Base-by-base conservation (phyloP, 2,113 vertebrate genomes). In the Chitala chitala region DNA sequence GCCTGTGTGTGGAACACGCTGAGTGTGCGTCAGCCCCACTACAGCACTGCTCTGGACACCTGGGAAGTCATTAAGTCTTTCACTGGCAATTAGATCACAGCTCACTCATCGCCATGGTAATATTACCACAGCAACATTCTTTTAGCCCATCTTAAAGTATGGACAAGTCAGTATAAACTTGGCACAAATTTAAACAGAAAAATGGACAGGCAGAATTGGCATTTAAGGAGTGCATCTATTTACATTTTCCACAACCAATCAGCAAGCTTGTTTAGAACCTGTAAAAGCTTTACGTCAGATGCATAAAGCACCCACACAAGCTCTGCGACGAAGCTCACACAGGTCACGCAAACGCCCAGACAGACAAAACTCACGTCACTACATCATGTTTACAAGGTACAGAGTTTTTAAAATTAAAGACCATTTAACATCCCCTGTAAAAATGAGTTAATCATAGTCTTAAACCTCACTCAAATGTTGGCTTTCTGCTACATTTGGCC, bases 41-140 rank as follows among this genome's bases (percentile, higher is more conserved):
- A 46, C 44, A 15, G 70, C 74, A 76, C n/a, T 56, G 50, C 44
- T 73, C 74, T 70, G 73, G 64, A 68, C 74, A 78, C 77, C 74
- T 76, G 78, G 58, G 53, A 17, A 56, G 59, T 40, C 54, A 61
- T 59, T 68, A 69, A 29, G 51, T 66, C 65, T 63, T 63, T 46
- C 64, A 4, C 9, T 61, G 17, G 74, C 50, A 79, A 76, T 73
- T 73, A 70, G 56, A 38, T 36, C 46, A 76, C 20, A 12, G 36
- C 44, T 76, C 64, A 76, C 55, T 78, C 42, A 55, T 58, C 70
- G 12, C 53, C 44, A 50, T 48, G 12, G 40, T 73, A 73, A 76
- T 59, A 72, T 59, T 38, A 13, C 59, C 51, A 8, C 48, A 48
- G 56, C 61, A 48, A 73, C 44, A 51, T 24, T 54, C 20, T 44